phyloP scores from a whole-genome alignment of 2,797 vertebrate species.

The Rhinichthys osculus region DNA sequence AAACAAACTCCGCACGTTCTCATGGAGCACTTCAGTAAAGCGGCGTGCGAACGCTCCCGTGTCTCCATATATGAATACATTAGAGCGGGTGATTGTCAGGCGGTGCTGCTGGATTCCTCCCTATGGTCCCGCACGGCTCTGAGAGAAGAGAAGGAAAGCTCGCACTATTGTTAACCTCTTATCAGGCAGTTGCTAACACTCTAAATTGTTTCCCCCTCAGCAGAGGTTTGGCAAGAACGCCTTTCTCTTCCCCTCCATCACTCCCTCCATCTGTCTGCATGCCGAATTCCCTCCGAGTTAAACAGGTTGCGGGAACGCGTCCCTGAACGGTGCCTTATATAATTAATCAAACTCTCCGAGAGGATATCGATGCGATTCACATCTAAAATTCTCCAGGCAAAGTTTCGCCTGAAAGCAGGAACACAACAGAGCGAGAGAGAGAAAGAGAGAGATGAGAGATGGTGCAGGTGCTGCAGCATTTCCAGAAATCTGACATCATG shows the following conservation, averaged over 20 bases:
- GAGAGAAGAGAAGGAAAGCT: conserved; percentile 57
- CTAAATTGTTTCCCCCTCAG: conserved; percentile 63
- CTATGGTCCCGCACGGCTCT: conserved; percentile 44
- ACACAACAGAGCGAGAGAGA: conserved; percentile 38
- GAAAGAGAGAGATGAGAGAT: conserved; percentile 33
- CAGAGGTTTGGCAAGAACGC: conserved; percentile 60
- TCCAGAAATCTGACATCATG: conserved; percentile 25
- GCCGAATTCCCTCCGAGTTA: conserved; percentile 57
- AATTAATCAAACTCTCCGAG: conserved; percentile 64
- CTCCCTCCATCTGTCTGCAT: conserved; percentile 63
- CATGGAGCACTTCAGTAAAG: conserved; percentile 39
- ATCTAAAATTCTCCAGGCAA: conserved; percentile 58
- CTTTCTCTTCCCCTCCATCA: conserved; percentile 52
- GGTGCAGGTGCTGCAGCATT: conserved; percentile 40
- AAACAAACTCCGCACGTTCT: conserved; percentile 33
- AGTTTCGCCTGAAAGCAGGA: conserved; percentile 49
- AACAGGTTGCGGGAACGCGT: conserved; percentile 60
- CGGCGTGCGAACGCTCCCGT: neutral
- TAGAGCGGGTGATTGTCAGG: conserved; percentile 52
- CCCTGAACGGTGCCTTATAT: conserved; percentile 61
- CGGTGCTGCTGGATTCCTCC: conserved; percentile 41
- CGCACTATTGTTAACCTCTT: conserved; percentile 65
- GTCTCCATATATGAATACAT: conserved; percentile 54
- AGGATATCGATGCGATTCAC: conserved; percentile 57
- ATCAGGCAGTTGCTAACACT: conserved; percentile 63